phyloP scores from a whole-genome alignment of 1,140 invertebrate species.

The Heliconius nattereri region DNA sequence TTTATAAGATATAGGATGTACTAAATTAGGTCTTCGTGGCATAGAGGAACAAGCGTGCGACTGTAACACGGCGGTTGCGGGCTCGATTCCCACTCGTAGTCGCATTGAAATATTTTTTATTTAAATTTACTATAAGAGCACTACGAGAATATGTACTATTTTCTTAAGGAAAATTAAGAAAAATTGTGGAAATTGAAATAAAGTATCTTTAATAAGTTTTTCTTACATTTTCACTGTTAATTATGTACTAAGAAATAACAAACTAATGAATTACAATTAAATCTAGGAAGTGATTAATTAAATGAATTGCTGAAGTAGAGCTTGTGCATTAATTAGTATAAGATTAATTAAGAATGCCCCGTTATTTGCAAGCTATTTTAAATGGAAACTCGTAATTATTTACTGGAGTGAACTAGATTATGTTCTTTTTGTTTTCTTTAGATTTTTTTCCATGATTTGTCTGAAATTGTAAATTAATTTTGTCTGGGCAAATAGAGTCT shows the following conservation, averaged over 20 bases:
- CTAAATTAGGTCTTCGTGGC: no score
- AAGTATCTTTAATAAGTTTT: neutral
- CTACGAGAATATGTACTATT: no score
- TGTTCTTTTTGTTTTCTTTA: conserved; percentile 1
- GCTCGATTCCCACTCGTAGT: no score
- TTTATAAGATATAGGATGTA: no score
- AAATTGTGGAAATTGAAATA: no score
- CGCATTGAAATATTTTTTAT: no score
- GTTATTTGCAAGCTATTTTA: conserved; percentile 8
- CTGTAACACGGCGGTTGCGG: no score
- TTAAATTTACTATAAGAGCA: no score
- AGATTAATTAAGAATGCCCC: conserved; percentile 9
- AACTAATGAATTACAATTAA: neutral
- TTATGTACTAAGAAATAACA: neutral
- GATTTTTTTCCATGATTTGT: neutral
- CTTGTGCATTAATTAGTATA: neutral
- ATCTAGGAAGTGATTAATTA: neutral
- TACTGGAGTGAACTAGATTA: neutral
- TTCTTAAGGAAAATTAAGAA: no score
- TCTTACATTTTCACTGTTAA: neutral
- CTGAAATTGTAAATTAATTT: no score
- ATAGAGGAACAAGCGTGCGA: no score
- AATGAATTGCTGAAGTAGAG: neutral
- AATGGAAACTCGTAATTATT: neutral
- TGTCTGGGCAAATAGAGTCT: no score